These are phyloP conservation scores for Lethenteron reissneri DNA, from an alignment of 2,113 vertebrate genomes.

Conservation along the genomic window DNA sequence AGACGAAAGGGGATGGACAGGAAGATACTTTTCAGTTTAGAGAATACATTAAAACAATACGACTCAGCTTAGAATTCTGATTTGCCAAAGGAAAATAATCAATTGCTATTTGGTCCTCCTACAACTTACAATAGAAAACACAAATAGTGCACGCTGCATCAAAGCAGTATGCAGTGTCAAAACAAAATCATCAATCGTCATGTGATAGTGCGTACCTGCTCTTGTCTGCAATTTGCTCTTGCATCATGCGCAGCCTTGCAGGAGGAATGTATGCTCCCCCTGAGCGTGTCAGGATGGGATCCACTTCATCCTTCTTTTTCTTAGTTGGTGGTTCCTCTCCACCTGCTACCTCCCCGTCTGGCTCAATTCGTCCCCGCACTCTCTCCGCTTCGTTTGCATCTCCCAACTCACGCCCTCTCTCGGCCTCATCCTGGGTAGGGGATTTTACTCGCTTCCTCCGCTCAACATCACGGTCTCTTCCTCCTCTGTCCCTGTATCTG, in stretches of 20 bases:
- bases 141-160: too few relatives aligned
- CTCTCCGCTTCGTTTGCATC: slow-evolving; percentile 15
- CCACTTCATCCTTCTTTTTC: slow-evolving; percentile 77
- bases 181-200: too few relatives aligned
- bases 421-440: slow-evolving; percentile 15
- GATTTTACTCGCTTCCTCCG: slow-evolving; percentile 37
- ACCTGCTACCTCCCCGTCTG: slow-evolving; percentile 17
- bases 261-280: slow-evolving; percentile 92
- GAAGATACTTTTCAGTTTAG: too few relatives aligned
- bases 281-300: slow-evolving; percentile 77
- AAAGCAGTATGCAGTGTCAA: too few relatives aligned
- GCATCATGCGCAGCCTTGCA: slow-evolving; percentile 89
- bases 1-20: too few relatives aligned
- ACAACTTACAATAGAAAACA: too few relatives aligned
- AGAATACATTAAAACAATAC: too few relatives aligned
- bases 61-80: too few relatives aligned
- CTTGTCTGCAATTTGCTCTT: slow-evolving; percentile 89
- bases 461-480: slow-evolving; percentile 30
- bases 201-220: slow-evolving; percentile 33
- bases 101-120: too few relatives aligned
- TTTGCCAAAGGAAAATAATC: too few relatives aligned
- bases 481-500: too few relatives aligned
- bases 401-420: background rate
- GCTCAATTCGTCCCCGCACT: slow-evolving; percentile 17
- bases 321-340: slow-evolving; percentile 35